These are phyloP conservation scores for Coelopa pilipes DNA, from an alignment of 2,888 invertebrate genomes.

Conservation along the genomic window DNA sequence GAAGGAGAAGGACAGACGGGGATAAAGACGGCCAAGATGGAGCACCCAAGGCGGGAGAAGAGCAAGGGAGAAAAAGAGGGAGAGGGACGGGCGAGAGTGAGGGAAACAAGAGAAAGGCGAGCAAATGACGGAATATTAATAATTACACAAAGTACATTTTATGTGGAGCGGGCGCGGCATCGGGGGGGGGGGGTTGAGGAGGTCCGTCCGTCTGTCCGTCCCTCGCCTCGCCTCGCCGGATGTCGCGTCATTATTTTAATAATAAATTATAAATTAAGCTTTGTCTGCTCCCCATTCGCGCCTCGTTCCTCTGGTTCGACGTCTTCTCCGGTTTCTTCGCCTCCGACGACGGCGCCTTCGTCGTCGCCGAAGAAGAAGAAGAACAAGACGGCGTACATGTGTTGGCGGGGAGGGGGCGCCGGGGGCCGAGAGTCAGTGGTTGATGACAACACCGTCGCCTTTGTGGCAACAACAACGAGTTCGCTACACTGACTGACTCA, in stretches of 20 bases:
- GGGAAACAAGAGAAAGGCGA: background rate
- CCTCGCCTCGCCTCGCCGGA: conserved; percentile 26
- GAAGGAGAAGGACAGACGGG: too few relatives aligned
- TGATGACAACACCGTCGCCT: background rate
- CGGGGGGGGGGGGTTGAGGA: background rate
- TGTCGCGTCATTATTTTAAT: conserved; percentile 40
- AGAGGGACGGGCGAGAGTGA: too few relatives aligned
- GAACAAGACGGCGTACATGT: background rate
- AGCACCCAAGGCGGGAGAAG: conserved; percentile 47
- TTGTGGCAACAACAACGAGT: background rate
- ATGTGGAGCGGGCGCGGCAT: background rate
- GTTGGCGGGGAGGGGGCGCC: background rate
- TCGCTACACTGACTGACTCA: conserved; percentile 8
- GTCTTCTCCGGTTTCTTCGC: too few relatives aligned
- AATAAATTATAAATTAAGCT: conserved; percentile 39
- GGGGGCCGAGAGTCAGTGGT: background rate
- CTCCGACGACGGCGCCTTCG: background rate
- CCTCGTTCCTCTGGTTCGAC: too few relatives aligned
- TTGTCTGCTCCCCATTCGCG: conserved; percentile 23
- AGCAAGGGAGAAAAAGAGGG: conserved; percentile 40
- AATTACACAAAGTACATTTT: conserved; percentile 52
- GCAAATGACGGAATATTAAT: conserved; percentile 55
- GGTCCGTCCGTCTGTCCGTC: background rate
- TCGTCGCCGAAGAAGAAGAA: background rate
- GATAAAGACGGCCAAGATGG: too few relatives aligned